These are phyloP conservation scores for Margarornis squamiger DNA, from an alignment of 2,797 vertebrate species.

Conservation along the genomic window DNA sequence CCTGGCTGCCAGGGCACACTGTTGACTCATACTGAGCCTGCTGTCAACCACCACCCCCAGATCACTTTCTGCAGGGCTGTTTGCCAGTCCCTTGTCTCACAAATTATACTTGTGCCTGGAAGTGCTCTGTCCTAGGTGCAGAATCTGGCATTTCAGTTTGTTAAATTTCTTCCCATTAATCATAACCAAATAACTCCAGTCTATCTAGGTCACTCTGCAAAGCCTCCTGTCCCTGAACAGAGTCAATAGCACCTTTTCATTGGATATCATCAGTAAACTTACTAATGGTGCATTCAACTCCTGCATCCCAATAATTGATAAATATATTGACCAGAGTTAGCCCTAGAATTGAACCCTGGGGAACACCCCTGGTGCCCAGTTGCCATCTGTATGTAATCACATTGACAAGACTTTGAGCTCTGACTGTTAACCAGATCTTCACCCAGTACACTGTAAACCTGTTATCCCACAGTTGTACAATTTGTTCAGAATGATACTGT, in stretches of 20 bases:
- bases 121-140: not conserved
- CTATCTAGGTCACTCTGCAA: not conserved
- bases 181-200: not conserved
- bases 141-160: not conserved
- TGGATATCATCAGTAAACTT: not conserved
- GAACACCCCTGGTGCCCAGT: not conserved
- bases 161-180: not conserved
- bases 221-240: not conserved
- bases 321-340: not conserved
- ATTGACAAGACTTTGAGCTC: not conserved
- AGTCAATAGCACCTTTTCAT: no score
- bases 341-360: not conserved
- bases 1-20: not conserved
- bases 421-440: not conserved
- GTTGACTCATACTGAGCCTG: not conserved
- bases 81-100: not conserved
- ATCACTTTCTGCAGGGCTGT: not conserved
- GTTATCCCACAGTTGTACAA: not conserved
- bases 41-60: not conserved
- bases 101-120: not conserved
- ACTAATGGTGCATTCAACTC: not conserved
- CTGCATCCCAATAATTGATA: no score
- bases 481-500: not conserved
- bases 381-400: not conserved
- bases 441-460: not conserved